Evolutionary conservation across 2,888 invertebrate genomes (phyloP), one percentile per base, ranked within the genome.

Genomic region (Deilephila porcellus): DNA sequence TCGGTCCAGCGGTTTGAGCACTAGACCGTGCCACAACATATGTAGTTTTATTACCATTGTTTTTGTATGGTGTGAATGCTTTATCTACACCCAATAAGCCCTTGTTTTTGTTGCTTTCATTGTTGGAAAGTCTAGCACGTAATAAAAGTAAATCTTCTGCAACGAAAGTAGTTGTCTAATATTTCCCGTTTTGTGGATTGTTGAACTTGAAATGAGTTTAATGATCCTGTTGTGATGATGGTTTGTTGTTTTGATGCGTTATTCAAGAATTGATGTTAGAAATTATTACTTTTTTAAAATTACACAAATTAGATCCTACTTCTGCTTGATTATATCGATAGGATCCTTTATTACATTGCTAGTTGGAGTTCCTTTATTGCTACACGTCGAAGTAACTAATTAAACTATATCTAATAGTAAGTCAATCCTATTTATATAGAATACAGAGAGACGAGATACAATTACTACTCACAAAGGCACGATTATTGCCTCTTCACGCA

Each of bases 1-100:
- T 67, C 64, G 67, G 67, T 67, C 45, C 25, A 67, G 67, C 67
- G 52, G 52, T 25, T 52, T 25, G 25, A 25, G 67, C 67, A 45
- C 20, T 52, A 67, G 67, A 67, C 67, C 67, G 67, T 67, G 17
- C n/a, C n/a, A 7, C 20, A 25, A 67, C 67, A 29, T 52, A 52
- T 45, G 67, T 52, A 34, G 62, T 37, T 34, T 67, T 52, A 17
- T 20, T 45, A 52, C 52, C n/a, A 64, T 8, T 37, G 64, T 67
- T 67, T 67, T 52, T 37, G 8, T 20, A 52, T n/a, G n/a, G 17
- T n/a, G 17, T 20, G 6, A 67, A 67, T 45, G 67, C 45, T 67
- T 64, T 45, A 67, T 64, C 25, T 45, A 14, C 45, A 64, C 45
- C 64, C 64, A 67, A 67, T 67, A 67, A 52, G 25, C 67, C 20